Evolutionary conservation across 2,888 invertebrate species (phyloP), one percentile per base, ranked within the genome.

Genomic region (Melangyna quadrimaculata): DNA sequence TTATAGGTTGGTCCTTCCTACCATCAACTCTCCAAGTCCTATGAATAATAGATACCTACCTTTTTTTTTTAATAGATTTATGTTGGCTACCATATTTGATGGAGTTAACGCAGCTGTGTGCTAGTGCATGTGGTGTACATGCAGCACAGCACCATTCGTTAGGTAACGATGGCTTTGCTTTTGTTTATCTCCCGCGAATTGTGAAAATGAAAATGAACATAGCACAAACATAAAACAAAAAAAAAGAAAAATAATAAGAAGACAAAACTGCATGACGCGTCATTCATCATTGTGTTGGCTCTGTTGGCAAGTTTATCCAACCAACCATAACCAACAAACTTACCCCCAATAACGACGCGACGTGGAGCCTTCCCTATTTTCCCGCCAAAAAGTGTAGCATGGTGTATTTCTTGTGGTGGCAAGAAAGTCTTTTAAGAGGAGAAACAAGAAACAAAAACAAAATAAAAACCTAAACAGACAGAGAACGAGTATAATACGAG

Each of bases 251-350:
- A 65, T 19, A n/a, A n/a, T n/a, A n/a, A 67, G 48, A 65, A 79
- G 67, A 84, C 74, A 74, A 74, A 74, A 43, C 83, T 63, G 65
- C 71, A 69, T 72, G 75, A 72, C 53, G 53, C 71, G 75, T 67
- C 79, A 77, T 84, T 53, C 71, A 84, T 79, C 79, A 77, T 67
- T 35, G 61, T 48, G 74, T 57, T 71, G 69, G 69, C 72, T n/a
- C n/a, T 43, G 72, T 69, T 70, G 74, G 74, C 78, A 75, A 69
- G 74, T 63, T 71, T 65, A 55, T 67, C 55, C 78, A 51, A 48
- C 37, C 61, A 43, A 53, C 27, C 24, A 43, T 27, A 12, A 12
- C 22, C 22, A 57, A 59, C 59, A 22, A 59, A 35, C 35, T 35
- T 5, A 19, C 17, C 22, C 35, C 35, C 35, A 48, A 14, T 5